These are phyloP conservation scores for Sphaerophoria rueppellii DNA, from an alignment of 2,888 invertebrate genomes.

Conservation along the genomic window DNA sequence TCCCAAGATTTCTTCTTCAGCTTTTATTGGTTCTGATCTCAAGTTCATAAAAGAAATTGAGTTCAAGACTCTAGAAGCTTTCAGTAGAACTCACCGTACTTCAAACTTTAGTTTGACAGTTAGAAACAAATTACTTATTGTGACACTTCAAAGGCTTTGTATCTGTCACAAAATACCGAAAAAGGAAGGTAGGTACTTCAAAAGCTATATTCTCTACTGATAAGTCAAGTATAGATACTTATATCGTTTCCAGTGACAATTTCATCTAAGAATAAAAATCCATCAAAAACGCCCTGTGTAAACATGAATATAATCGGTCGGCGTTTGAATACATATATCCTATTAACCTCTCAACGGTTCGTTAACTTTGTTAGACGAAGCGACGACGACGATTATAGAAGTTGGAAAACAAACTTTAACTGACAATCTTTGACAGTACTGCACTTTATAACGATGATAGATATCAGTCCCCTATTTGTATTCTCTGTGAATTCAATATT, in stretches of 20 bases:
- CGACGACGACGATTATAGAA: constrained; percentile 36
- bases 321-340: background rate
- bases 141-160: background rate
- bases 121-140: background rate
- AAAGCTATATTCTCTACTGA: background rate
- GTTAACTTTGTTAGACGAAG: constrained; percentile 38
- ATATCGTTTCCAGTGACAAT: constrained; percentile 5
- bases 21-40: too few relatives aligned
- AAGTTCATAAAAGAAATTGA: too few relatives aligned
- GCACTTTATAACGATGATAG: constrained; percentile 51
- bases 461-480: constrained; percentile 2
- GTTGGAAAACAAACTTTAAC: constrained; percentile 24
- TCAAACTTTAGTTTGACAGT: background rate
- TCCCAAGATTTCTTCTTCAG: too few relatives aligned
- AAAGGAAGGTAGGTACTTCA: background rate
- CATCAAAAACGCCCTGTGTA: constrained; percentile 20
- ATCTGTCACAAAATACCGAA: constrained; percentile 18
- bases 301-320: constrained; percentile 1
- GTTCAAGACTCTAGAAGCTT: too few relatives aligned
- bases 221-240: background rate
- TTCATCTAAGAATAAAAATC: constrained; percentile 9
- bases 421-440: constrained; percentile 60
- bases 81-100: too few relatives aligned
- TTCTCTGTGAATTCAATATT: constrained; percentile 6
- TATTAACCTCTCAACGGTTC: background rate